Percentiles rank a stretch among this genome's conserved stretches.
Evolutionary conservation across 2,888 invertebrate species (phyloP).

Genomic region (Sinodicranocentrus sp.): DNA sequence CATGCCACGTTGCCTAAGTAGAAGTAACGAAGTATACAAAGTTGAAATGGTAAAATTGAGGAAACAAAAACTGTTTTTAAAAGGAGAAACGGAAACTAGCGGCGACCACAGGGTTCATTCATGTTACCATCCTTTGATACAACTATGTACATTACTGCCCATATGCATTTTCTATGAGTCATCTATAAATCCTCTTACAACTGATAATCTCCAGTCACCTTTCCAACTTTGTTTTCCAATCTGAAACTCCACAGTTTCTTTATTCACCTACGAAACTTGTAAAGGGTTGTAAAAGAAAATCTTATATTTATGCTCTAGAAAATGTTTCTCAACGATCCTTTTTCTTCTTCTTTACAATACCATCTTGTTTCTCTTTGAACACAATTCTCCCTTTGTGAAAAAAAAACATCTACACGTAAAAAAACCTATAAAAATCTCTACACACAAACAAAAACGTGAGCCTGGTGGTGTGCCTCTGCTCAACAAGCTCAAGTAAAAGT

Average conservation of each 20-base stretch:
- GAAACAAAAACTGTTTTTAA: background rate
- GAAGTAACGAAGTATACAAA: background rate
- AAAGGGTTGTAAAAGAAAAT: background rate
- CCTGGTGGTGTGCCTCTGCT: background rate
- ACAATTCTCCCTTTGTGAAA: background rate
- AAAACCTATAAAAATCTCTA: background rate
- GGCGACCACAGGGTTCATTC: slow-evolving; percentile 6
- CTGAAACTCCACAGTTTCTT: too few species aligned
- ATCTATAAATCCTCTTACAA: slow-evolving; percentile 62
- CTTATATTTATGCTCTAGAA: background rate
- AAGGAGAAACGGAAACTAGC: slow-evolving; percentile 10
- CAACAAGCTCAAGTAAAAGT: background rate
- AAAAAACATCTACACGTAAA: too few species aligned
- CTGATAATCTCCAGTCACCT: slow-evolving; percentile 55
- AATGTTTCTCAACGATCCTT: slow-evolving; percentile 4
- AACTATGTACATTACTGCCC: background rate
- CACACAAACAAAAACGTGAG: background rate
- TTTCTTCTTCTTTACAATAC: slow-evolving; percentile 11
- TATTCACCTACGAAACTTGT: too few species aligned
- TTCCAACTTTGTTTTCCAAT: slow-evolving; percentile 36
- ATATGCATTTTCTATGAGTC: slow-evolving; percentile 54
- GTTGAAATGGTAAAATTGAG: slow-evolving; percentile 1
- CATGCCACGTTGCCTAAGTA: slow-evolving; percentile 16
- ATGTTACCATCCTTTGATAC: background rate
- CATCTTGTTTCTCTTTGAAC: slow-evolving; percentile 29